phyloP scores from a whole-genome alignment of 2,113 vertebrate genomes.

The Lepus americanus region DNA sequence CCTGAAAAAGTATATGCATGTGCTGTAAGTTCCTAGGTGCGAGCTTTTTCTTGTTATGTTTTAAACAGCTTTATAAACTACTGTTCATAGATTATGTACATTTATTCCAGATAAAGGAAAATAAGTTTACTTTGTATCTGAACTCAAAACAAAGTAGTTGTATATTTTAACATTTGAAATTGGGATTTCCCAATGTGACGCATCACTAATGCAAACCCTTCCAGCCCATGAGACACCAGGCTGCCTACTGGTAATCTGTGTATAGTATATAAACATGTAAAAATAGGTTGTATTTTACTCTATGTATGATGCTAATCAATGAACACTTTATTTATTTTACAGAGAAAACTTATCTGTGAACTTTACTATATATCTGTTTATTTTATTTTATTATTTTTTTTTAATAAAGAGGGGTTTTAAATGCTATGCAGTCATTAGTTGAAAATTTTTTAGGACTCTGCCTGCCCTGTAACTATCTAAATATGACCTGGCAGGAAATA shows the following conservation, averaged over 20 bases:
- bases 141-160: constrained; percentile 89
- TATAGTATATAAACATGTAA: constrained; percentile 89
- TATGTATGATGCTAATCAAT: constrained; percentile 90
- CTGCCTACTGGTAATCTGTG: constrained; percentile 85
- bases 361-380: constrained; percentile 89
- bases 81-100: constrained; percentile 89
- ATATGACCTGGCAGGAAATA: constrained; percentile 74
- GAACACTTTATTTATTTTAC: constrained; percentile 92
- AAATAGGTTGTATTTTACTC: constrained; percentile 92
- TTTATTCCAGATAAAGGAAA: constrained; percentile 87
- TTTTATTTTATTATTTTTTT: constrained; percentile 87
- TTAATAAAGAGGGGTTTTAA: constrained; percentile 83
- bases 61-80: constrained; percentile 89
- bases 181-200: constrained; percentile 84
- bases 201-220: constrained; percentile 82
- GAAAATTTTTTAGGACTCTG: constrained; percentile 69
- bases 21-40: constrained; percentile 84
- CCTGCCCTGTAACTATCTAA: constrained; percentile 77
- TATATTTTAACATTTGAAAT: constrained; percentile 88
- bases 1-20: constrained; percentile 86
- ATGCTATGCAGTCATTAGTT: constrained; percentile 87
- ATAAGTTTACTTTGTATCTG: constrained; percentile 89
- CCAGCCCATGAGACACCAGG: constrained; percentile 80
- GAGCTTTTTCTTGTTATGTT: constrained; percentile 85
- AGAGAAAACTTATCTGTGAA: constrained; percentile 90